phyloP scores from a whole-genome alignment of 2,113 vertebrate species.

The Pan troglodytes region NHGRI_mPanTro3-v2.1_pri NC_072412.2:29939501-29940000 shows the following conservation, averaged over 20 bases:
- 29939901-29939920: neutral
- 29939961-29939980: neutral
- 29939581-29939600: neutral
- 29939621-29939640: neutral
- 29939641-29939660: neutral
- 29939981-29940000: neutral
- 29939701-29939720: fast-evolving
- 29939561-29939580: neutral
- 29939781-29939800: neutral
- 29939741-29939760: neutral
- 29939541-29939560: no score
- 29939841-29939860: neutral
- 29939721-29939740: neutral
- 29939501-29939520: no score
- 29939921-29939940: neutral
- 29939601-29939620: neutral
- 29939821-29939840: neutral
- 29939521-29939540: no score
- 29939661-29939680: neutral
- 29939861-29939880: neutral
- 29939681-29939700: neutral
- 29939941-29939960: neutral
- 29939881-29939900: neutral
- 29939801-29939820: neutral
- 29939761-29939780: neutral